These are phyloP conservation scores for Asarcornis scutulata DNA, from an alignment of 2,113 vertebrate species.

Conservation along the genomic window DNA sequence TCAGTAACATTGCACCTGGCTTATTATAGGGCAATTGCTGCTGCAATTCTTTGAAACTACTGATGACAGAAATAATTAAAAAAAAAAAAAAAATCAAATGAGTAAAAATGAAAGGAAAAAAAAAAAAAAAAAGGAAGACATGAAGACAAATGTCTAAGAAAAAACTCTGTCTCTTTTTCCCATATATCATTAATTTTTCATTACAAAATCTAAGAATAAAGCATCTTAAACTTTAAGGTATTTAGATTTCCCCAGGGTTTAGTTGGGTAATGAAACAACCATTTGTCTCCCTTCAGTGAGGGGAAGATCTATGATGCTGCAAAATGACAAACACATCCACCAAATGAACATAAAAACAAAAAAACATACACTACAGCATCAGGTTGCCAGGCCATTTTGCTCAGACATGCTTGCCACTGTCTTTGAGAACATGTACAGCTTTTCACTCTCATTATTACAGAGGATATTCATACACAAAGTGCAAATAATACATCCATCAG, in stretches of 20 bases:
- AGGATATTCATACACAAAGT: neutral
- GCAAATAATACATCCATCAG: neutral
- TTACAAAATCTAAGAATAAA: conserved; percentile 70
- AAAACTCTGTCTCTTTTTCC: conserved; percentile 39
- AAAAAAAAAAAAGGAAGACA: neutral
- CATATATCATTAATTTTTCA: conserved; percentile 68
- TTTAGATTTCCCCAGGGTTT: conserved; percentile 71
- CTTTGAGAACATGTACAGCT: neutral
- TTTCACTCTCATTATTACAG: neutral
- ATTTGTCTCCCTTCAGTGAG: conserved; percentile 38
- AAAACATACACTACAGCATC: neutral
- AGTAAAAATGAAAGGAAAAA: conserved; percentile 33
- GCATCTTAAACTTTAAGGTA: conserved; percentile 65
- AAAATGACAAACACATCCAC: conserved; percentile 23
- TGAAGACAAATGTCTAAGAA: conserved; percentile 57
- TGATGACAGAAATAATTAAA: conserved; percentile 24
- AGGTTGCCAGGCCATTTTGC: neutral
- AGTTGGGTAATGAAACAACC: conserved; percentile 51
- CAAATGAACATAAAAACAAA: neutral
- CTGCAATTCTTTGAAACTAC: conserved; percentile 36
- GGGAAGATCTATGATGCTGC: conserved; percentile 46
- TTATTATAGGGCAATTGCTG: conserved; percentile 25
- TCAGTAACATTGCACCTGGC: conserved; percentile 9
- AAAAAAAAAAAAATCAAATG: neutral
- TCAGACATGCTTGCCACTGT: neutral